These are phyloP conservation scores for Sternarchorhynchus goeldii DNA, from an alignment of 2,797 vertebrate genomes.

Conservation along the genomic window DNA sequence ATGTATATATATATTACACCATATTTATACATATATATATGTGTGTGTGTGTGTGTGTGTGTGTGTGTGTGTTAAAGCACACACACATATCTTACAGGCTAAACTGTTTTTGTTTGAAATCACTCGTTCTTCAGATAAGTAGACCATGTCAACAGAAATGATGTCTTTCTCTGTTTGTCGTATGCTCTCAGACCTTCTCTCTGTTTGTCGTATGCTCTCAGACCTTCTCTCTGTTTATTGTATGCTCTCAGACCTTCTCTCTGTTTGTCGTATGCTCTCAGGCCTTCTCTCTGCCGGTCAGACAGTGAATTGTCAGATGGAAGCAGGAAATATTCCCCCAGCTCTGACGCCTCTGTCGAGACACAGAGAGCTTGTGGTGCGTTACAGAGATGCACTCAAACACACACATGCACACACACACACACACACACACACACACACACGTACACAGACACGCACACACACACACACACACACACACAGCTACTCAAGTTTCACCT, in stretches of 20 bases:
- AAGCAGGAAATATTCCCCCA: conserved; percentile 84
- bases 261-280: conserved; percentile 49
- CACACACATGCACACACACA: conserved; percentile 7
- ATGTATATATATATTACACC: no score
- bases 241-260: no score
- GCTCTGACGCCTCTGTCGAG: conserved; percentile 83
- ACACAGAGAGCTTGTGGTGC: conserved; percentile 87
- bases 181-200: no score
- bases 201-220: no score
- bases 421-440: conserved; percentile 23
- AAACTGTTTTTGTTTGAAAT: neutral
- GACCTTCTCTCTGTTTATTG: no score
- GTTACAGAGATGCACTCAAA: conserved; percentile 56
- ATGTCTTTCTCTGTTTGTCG: no score
- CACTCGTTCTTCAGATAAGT: neutral
- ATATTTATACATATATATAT: no score
- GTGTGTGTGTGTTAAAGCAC: conserved; percentile 70
- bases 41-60: conserved; percentile 60
- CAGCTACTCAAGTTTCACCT: neutral
- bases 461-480: neutral
- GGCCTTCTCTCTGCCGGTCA: conserved; percentile 83
- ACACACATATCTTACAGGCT: no score
- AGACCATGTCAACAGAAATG: neutral
- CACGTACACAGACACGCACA: conserved; percentile 14
- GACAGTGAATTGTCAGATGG: conserved; percentile 82